Base-by-base conservation (phyloP, 2,888 invertebrate species). In the Steinernema scapterisci region DNA sequence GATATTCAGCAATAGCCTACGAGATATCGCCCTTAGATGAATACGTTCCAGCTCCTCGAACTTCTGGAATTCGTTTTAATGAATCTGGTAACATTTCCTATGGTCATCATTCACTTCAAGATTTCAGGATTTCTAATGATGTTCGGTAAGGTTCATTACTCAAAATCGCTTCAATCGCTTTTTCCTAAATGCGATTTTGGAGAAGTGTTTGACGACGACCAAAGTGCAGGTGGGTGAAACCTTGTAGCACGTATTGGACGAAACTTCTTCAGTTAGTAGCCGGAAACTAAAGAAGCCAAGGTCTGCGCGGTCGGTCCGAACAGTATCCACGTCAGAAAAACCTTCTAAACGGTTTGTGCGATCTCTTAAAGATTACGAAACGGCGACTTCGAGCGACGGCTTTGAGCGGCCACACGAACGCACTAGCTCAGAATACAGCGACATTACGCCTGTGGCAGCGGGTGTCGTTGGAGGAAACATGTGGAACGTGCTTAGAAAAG, bases 381-480 rank as follows among this genome's bases (percentile, higher is more conserved):
- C 31, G 3, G 31, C 27, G 13, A 25, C 19, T 16, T 19, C 7
- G 1, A 63, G 16, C 31, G 19, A 16, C 31, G 6, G 27, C 19
- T 63, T 2, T 25, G 63, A 31, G 31, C 27, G 63, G 13, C 63
- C 19, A 1, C 63, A 31, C 27, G 63, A 63, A 25, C 63, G 63
- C 11, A 63, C 63, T 6, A 63, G 38, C 27, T 63, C 63, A 9
- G 63, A 63, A 16, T 63, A 63, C n/a, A 63, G 63, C 27, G 23
- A 27, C 9, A 63, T 13, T 31, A 25, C 27, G 25, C 27, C 23
- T 2, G n/a, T 16, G 9, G 31, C 27, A n/a, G 31, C 31, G 1
- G 63, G 63, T 2, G 63, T 63, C 11, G 63, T 63, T 3, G 63
- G 63, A 1, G 63, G 63, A 16, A 63, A 63, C 63, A 63, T 63